These are phyloP conservation scores for Oxystoma pomonae DNA, from an alignment of 2,888 invertebrate species.

Conservation along the genomic window DNA sequence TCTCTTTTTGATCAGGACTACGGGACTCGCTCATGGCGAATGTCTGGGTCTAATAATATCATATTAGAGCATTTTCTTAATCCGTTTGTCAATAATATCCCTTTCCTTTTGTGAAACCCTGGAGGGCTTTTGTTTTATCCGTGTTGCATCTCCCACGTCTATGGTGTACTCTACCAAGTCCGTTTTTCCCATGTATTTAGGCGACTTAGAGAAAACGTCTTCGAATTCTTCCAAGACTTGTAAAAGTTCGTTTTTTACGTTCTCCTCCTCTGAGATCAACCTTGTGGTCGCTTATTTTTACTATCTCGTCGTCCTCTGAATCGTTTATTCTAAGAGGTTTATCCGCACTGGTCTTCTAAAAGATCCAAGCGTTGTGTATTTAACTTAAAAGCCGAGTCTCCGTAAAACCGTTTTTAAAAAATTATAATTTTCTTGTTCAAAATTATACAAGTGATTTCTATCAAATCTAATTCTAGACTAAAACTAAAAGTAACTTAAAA, in stretches of 20 bases:
- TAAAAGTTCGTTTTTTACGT: neutral
- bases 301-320: neutral
- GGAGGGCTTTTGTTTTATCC: constrained; percentile 5
- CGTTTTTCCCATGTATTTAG: neutral
- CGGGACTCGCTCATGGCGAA: constrained; percentile 5
- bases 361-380: too few relatives aligned
- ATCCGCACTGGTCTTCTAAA: too few relatives aligned
- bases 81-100: constrained; percentile 5
- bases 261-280: neutral
- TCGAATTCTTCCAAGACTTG: neutral
- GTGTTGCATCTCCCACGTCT: constrained; percentile 4
- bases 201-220: neutral
- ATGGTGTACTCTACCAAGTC: neutral
- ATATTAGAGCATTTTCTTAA: constrained; percentile 4
- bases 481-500: too few relatives aligned
- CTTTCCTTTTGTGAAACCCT: constrained; percentile 7
- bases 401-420: too few relatives aligned
- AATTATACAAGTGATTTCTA: too few relatives aligned
- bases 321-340: too few relatives aligned
- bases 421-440: too few relatives aligned
- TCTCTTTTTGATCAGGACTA: constrained; percentile 4
- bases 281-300: neutral
- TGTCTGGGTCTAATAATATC: constrained; percentile 5
- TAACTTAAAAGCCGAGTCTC: too few relatives aligned
- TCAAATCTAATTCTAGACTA: too few relatives aligned